Percentiles rank a stretch among this genome's conserved stretches.
phyloP scores from a whole-genome alignment of 1,140 invertebrate genomes.

The Alviniconcha marisindica region DNA sequence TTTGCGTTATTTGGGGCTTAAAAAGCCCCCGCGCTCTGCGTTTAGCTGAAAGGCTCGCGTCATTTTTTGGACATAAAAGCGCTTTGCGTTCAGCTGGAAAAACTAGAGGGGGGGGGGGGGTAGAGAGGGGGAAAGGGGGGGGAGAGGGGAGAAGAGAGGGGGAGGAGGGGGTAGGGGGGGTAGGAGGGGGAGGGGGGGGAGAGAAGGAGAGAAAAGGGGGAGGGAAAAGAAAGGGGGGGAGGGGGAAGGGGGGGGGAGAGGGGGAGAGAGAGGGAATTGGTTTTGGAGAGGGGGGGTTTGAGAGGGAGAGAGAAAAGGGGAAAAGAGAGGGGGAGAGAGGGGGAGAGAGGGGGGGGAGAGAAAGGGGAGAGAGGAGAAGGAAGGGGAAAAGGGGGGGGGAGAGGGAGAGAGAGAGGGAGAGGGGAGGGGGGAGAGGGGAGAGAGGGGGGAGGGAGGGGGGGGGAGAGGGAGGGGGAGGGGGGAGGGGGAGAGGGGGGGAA shows the following conservation, averaged over 20 bases:
- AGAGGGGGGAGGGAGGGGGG: not conserved
- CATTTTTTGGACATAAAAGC: not conserved
- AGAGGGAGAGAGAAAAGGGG: not conserved
- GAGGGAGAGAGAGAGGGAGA: no score
- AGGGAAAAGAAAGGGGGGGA: no score
- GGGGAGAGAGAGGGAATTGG: not conserved
- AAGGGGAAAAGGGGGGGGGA: not conserved
- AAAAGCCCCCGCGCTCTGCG: no score
- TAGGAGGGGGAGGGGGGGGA: constrained; percentile 10
- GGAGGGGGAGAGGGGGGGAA: not conserved
- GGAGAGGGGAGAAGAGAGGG: not conserved
- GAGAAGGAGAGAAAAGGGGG: not conserved
- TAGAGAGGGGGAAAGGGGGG: not conserved
- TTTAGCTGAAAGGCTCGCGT: not conserved
- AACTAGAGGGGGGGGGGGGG: not conserved
- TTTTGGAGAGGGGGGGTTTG: not conserved
- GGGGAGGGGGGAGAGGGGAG: not conserved
- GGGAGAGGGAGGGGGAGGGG: not conserved
- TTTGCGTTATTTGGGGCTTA: no score
- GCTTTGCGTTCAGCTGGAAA: not conserved
- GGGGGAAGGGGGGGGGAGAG: constrained; percentile 9
- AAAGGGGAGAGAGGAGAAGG: not conserved
- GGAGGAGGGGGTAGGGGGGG: constrained; percentile 1
- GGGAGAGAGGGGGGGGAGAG: not conserved
- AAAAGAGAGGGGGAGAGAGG: not conserved